Evolutionary conservation across 2,888 invertebrate species (phyloP), one percentile per base, ranked within the genome.

Genomic region (Rhyacophila evoluta): DNA sequence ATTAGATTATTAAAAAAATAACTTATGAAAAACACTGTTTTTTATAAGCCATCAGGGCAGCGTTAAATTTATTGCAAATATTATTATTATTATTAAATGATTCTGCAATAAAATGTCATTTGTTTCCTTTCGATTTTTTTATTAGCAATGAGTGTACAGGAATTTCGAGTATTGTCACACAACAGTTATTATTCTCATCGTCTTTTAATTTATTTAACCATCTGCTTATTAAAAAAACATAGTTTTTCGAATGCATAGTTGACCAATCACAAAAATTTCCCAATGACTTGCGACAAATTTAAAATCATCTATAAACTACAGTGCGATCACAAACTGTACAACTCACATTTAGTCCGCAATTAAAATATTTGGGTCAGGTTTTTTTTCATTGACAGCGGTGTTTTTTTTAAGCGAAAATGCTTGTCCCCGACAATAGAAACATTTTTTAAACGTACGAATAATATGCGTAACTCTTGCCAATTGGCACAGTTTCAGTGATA

Each of bases 181-280:
- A 25, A 19, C 19, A 55, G 29, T 6, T 33, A 33, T 4, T 6
- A 55, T 55, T 25, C 55, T 25, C 10, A 19, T 19, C 8, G 25
- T 19, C 19, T 19, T 12, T 55, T 55, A 55, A 55, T 55, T 55
- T 55, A 55, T 55, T 55, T 55, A 10, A 19, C 55, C 55, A 55
- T 55, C 55, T 55, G 55, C 55, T 55, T 55, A 55, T 55, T 55
- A 10, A 55, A 55, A n/a, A 55, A 55, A 55, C 5, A 55, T 55
- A 5, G 19, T 55, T 55, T 41, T 41, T 19, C 41, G 15, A 41
- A 41, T 41, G 19, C 55, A 19, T 25, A 55, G 19, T 55, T 55
- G 19, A 55, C 55, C 55, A 55, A 19, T 55, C 55, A 55, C 55
- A 55, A 25, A 55, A 55, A 19, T 55, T 55, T 55, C 55, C 55